Evolutionary conservation across 2,797 vertebrate species (phyloP).

Genomic region (Aldrovandia affinis): DNA sequence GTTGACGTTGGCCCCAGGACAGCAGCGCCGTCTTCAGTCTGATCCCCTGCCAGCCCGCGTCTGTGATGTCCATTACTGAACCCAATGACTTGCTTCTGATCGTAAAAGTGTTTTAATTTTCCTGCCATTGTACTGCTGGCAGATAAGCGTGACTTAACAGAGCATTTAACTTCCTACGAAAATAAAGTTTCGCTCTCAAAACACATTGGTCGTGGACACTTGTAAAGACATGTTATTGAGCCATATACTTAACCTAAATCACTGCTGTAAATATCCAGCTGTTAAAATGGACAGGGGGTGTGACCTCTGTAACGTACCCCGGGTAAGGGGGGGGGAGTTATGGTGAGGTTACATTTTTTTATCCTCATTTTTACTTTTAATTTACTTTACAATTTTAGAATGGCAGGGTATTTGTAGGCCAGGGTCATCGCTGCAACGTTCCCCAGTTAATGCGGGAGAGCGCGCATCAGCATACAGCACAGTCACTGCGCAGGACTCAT

Average conservation of each 20-base stretch:
- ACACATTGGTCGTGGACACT: too few species aligned
- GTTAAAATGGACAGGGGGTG: background rate
- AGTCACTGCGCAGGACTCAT: too few species aligned
- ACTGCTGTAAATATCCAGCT: background rate
- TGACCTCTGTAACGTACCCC: background rate
- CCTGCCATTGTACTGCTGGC: conserved; percentile 56
- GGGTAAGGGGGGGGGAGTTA: background rate
- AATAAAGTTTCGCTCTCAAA: background rate
- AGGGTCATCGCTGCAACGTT: too few species aligned
- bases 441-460: background rate
- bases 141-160: background rate
- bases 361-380: background rate
- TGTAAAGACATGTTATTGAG: background rate
- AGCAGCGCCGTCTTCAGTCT: background rate
- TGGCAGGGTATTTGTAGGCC: background rate
- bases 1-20: conserved; percentile 56
- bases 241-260: background rate
- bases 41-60: background rate
- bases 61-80: conserved; percentile 49
- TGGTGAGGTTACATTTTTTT: background rate
- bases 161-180: background rate
- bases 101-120: conserved; percentile 53
- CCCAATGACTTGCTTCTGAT: conserved; percentile 52
- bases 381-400: background rate
- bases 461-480: too few species aligned